These are phyloP conservation scores for Amia ocellicauda DNA, from an alignment of 2,113 vertebrate species.

Conservation along the genomic window DNA sequence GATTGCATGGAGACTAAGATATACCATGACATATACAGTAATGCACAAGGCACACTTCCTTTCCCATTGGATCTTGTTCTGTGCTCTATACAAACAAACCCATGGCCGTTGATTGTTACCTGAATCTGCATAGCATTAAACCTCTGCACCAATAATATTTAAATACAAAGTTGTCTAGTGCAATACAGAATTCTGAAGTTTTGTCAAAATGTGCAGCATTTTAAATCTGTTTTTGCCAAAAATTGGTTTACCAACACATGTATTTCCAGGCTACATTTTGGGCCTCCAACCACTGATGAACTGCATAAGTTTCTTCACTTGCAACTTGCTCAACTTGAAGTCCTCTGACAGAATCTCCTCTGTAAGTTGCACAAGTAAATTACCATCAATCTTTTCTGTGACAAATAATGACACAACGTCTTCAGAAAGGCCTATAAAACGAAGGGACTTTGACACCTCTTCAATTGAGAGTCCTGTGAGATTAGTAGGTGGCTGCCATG, in stretches of 20 bases:
- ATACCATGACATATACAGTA: conserved; percentile 53
- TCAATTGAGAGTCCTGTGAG: conserved; percentile 88
- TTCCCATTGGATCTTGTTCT: conserved; percentile 58
- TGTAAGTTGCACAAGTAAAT: conserved; percentile 89
- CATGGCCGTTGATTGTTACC: conserved; percentile 61
- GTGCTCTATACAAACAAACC: conserved; percentile 60
- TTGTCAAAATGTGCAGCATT: conserved; percentile 43
- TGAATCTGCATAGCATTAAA: conserved; percentile 76
- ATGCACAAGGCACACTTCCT: conserved; percentile 72
- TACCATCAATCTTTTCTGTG: conserved; percentile 94
- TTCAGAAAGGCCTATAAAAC: conserved; percentile 90
- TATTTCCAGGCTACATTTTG: conserved; percentile 74
- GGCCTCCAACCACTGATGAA: conserved; percentile 97
- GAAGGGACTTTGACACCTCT: conserved; percentile 86
- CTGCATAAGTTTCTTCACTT: conserved; percentile 96
- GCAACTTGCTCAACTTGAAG: conserved; percentile 94
- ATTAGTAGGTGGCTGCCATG: conserved; percentile 85
- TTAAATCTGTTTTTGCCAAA: conserved; percentile 27
- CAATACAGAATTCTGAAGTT: conserved; percentile 66
- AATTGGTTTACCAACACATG: conserved; percentile 22
- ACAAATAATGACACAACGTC: conserved; percentile 85
- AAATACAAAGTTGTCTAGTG: conserved; percentile 70
- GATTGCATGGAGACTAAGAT: conserved; percentile 21
- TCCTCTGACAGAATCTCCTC: conserved; percentile 96
- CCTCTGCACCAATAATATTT: conserved; percentile 68